Evolutionary conservation across 1,140 invertebrate species (phyloP).

Genomic region (Paraescarpia echinospica): DNA sequence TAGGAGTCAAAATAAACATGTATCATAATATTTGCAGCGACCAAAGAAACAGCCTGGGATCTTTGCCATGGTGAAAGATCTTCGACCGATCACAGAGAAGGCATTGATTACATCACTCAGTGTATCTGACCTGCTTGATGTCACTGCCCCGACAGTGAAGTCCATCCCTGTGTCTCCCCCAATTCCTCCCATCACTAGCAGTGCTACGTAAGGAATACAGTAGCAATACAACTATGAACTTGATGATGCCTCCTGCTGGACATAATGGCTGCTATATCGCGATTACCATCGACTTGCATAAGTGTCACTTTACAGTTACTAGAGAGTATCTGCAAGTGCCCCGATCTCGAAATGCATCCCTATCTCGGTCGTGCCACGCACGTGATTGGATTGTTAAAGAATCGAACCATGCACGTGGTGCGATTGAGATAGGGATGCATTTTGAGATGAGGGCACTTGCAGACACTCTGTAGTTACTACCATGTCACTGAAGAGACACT

Average conservation of each 20-base stretch:
- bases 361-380: no score
- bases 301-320: neutral
- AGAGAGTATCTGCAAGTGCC: no score
- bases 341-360: no score
- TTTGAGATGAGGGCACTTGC: no score
- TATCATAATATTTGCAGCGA: neutral
- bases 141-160: conserved; percentile 45
- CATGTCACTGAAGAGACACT: no score
- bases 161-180: conserved; percentile 41
- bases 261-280: neutral
- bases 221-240: neutral
- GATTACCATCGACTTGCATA: neutral
- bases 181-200: conserved; percentile 45
- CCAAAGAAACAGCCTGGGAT: neutral
- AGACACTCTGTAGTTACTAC: no score
- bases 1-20: no score
- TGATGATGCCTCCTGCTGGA: neutral
- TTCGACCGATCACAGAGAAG: neutral
- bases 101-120: conserved; percentile 35
- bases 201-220: neutral
- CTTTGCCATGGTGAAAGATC: neutral
- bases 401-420: no score
- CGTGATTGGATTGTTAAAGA: no score
- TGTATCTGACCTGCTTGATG: conserved; percentile 47
- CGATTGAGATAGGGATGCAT: no score